Evolutionary conservation across 2,888 invertebrate genomes (phyloP).

Genomic region (Ichneumon xanthorius): DNA sequence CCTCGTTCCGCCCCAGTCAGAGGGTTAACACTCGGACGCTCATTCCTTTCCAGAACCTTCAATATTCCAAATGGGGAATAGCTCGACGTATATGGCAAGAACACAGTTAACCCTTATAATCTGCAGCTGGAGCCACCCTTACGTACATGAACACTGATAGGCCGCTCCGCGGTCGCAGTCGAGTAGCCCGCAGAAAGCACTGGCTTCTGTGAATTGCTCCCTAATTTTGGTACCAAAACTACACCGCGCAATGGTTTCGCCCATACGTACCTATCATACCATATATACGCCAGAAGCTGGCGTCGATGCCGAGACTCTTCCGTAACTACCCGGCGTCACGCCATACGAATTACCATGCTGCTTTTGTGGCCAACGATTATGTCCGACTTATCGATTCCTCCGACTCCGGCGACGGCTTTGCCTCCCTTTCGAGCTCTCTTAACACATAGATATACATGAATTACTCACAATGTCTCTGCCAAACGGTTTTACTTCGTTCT

Average conservation of each 20-base stretch:
- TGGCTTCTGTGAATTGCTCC: constrained; percentile 76
- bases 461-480: constrained; percentile 14
- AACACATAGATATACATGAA: constrained; percentile 11
- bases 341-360: constrained; percentile 80
- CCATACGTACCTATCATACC: constrained; percentile 51
- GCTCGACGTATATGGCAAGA: neutral
- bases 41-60: constrained; percentile 31
- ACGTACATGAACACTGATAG: constrained; percentile 30
- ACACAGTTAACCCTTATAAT: constrained; percentile 62
- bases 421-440: constrained; percentile 12
- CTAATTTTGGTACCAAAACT: constrained; percentile 78
- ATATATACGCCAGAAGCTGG: constrained; percentile 35
- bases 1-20: neutral
- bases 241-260: constrained; percentile 42
- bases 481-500: constrained; percentile 49
- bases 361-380: constrained; percentile 74
- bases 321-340: constrained; percentile 80
- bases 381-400: constrained; percentile 74
- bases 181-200: constrained; percentile 71
- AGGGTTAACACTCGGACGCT: constrained; percentile 25
- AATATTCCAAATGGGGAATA: constrained; percentile 48
- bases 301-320: constrained; percentile 65
- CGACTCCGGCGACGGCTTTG: constrained; percentile 40
- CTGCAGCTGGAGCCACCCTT: constrained; percentile 55
- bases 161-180: constrained; percentile 50